Conservation (phyloP, 92 coral and sea anemone species). For the Pocillopora grandis region DNA sequence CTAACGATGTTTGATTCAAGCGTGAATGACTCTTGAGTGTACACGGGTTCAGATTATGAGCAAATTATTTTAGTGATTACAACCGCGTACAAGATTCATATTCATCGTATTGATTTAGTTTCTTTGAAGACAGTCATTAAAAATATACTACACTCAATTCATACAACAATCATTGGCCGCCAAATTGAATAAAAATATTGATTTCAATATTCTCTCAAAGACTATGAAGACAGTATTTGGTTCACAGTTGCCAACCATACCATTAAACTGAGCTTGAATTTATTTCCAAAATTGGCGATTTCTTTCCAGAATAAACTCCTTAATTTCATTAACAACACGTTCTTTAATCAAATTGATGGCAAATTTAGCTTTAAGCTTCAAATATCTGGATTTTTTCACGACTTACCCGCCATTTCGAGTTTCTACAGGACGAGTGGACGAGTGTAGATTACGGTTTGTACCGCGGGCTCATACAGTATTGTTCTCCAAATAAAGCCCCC, state of each 20-base stretch:
- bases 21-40: too few relatives aligned
- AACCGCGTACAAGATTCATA: neutral
- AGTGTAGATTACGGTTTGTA: neutral
- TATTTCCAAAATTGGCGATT: neutral
- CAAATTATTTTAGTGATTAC: neutral
- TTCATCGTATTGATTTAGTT: neutral
- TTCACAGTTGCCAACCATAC: neutral
- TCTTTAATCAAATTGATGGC: neutral
- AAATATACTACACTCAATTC: neutral
- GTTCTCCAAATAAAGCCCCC: neutral
- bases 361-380: neutral
- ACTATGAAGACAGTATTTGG: too few relatives aligned
- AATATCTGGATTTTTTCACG: neutral
- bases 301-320: neutral
- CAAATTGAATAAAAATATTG: neutral
- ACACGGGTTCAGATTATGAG: neutral
- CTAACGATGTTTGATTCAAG: neutral
- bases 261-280: neutral
- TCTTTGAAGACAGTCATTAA: neutral
- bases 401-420: conserved; percentile 23
- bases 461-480: conserved; percentile 26
- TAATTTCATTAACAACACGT: too few relatives aligned
- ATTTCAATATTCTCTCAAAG: neutral
- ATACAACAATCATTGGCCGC: neutral
- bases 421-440: neutral